Evolutionary conservation across 2,888 invertebrate species (phyloP).

Genomic region (Lochmaea capreae): DNA sequence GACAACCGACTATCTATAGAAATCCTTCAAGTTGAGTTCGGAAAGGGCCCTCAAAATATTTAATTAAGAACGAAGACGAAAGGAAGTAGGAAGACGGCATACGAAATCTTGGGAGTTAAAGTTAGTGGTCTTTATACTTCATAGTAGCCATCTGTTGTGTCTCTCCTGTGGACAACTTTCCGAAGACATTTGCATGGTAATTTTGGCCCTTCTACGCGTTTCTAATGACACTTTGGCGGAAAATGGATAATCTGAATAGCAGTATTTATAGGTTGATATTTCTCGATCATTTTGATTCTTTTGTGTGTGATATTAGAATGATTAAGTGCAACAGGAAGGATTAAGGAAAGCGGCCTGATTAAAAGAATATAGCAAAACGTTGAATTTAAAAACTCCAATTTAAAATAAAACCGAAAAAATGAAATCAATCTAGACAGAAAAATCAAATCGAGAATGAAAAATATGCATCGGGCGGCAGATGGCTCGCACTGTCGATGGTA

Average conservation of each 20-base stretch:
- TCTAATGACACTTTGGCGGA: constrained; percentile 46
- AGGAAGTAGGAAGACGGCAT: constrained; percentile 41
- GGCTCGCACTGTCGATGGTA: constrained; percentile 58
- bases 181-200: constrained; percentile 65
- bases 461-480: constrained; percentile 63
- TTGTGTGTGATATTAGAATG: not conserved
- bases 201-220: constrained; percentile 60
- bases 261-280: not conserved
- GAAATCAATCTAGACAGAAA: constrained; percentile 51
- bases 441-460: constrained; percentile 64
- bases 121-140: constrained; percentile 69
- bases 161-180: constrained; percentile 62
- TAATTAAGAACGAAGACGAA: constrained; percentile 44
- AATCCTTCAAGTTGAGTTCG: constrained; percentile 39
- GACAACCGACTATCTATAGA: constrained; percentile 31
- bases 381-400: not conserved
- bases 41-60: constrained; percentile 45
- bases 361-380: constrained; percentile 33
- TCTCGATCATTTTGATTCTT: not conserved
- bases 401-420: constrained; percentile 44
- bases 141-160: constrained; percentile 69
- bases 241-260: constrained; percentile 9
- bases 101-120: constrained; percentile 46
- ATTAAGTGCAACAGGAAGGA: not conserved
- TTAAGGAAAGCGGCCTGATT: not conserved